phyloP scores from a whole-genome alignment of 2,797 vertebrate species.

The Malurus splendens region DNA sequence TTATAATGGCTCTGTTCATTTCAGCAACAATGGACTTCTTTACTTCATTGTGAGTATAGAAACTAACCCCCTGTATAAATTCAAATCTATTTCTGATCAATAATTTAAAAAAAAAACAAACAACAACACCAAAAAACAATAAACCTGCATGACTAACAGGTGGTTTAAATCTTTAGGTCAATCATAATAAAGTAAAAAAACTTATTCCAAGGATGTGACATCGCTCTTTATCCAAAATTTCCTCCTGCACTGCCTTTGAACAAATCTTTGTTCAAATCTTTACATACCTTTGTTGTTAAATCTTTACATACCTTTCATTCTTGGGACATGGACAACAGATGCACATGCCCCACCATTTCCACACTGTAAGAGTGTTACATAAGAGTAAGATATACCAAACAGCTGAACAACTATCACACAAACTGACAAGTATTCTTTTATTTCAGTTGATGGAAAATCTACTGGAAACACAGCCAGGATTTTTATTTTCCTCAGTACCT shows the following conservation, averaged over 20 bases:
- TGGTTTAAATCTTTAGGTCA: background rate
- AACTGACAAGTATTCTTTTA: background rate
- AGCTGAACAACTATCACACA: background rate
- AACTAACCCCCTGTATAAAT: background rate
- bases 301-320: background rate
- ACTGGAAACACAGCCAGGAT: background rate
- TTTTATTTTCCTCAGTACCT: background rate
- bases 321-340: background rate
- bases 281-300: background rate
- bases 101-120: background rate
- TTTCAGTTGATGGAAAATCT: background rate
- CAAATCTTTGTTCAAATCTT: background rate
- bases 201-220: background rate
- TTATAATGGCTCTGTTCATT: background rate
- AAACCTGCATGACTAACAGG: background rate
- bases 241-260: background rate
- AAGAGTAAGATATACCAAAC: background rate
- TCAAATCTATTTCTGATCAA: background rate
- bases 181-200: background rate
- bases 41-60: background rate
- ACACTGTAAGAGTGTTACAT: background rate
- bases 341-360: background rate
- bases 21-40: background rate
- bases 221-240: background rate
- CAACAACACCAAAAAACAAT: background rate